Evolutionary conservation across 2,888 invertebrate species (phyloP), one percentile per base, ranked within the genome.

Genomic region (Lasiommata megera): DNA sequence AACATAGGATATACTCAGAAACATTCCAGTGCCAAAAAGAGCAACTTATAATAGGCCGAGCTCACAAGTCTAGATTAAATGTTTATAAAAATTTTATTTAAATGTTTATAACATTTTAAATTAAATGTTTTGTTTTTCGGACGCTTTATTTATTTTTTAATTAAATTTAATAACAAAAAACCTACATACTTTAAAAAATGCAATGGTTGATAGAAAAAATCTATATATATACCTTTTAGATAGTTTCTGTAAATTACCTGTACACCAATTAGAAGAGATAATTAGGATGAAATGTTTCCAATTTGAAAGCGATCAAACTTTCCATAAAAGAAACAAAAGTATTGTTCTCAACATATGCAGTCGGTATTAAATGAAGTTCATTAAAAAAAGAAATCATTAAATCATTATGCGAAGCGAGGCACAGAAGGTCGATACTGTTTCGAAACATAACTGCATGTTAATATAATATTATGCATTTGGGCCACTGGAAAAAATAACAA

Each of bases 391-490:
- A 73, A 76, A 74, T 67, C 70, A 74, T 72, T 67, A 67, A 71
- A 72, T 72, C 67, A 73, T 69, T 67, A 73, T 74, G 64, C 72
- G 63, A 67, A 71, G 65, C 71, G 67, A 69, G 69, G 69, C 73
- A 75, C 67, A 76, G 81, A 85, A 87, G 86, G 87, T 79, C 78
- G 71, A 62, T 66, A 69, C 57, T 64, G 72, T 87, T 81, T 82
- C 82, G 82, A 84, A 84, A 86, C 72, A 67, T 56, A 69, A 72
- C 69, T 75, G 74, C 74, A 79, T 65, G 66, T 79, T 76, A 79
- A 76, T 70, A 77, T 76, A 80, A 84, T 79, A 70, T 58, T 78
- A 86, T 80, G 81, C 77, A 82, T 82, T 77, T 82, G 77, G 85
- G 84, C 72, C 82, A 80, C 79, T 69, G 76, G 72, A 76, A 82